phyloP scores from a whole-genome alignment of 2,113 vertebrate genomes.

The Mustela lutreola region DNA sequence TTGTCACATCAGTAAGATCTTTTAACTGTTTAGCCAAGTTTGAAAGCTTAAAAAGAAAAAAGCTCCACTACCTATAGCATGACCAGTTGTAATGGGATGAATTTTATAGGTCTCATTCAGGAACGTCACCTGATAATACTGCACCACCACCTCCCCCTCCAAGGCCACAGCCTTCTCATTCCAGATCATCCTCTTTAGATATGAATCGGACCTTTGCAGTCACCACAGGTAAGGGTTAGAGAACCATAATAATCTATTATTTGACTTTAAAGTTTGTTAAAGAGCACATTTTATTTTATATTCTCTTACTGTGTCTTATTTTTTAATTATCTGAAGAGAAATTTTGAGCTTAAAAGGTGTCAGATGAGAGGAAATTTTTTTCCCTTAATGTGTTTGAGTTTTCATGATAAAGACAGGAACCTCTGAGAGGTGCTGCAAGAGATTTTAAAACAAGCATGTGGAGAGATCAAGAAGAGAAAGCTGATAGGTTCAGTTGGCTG shows the following conservation, averaged over 20 bases:
- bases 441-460: neutral
- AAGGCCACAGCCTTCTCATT: constrained; percentile 96
- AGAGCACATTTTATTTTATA: neutral
- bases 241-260: neutral
- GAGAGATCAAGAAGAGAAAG: neutral
- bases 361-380: neutral
- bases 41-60: constrained; percentile 49
- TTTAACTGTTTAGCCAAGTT: constrained; percentile 28
- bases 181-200: constrained; percentile 98
- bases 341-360: constrained; percentile 27
- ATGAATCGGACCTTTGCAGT: constrained; percentile 96
- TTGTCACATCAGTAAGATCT: neutral
- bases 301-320: constrained; percentile 19
- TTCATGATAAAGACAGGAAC: neutral
- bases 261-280: constrained; percentile 40
- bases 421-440: neutral
- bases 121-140: constrained; percentile 94
- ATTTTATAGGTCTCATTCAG: constrained; percentile 96
- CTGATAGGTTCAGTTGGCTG: neutral
- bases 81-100: neutral
- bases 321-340: constrained; percentile 54
- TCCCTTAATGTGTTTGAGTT: neutral
- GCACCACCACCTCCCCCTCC: constrained; percentile 97
- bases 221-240: constrained; percentile 87
- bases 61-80: neutral